Base-by-base conservation (phyloP, 2,113 vertebrate species). In the Corythornis madagascariensis region DNA sequence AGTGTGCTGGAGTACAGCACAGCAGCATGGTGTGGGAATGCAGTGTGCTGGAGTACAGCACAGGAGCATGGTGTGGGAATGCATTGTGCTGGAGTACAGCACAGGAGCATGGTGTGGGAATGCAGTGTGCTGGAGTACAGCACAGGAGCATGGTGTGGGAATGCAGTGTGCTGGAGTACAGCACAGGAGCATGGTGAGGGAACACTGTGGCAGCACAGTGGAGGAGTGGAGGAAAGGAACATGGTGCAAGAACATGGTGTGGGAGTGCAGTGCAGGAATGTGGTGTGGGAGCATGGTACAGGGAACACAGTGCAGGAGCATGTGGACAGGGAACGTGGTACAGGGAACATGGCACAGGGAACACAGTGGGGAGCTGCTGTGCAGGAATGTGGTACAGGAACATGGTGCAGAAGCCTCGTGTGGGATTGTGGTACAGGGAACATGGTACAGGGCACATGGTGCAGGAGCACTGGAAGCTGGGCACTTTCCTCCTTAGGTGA, bases 181-280 rank as follows among this genome's bases (percentile, higher is more conserved):
- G 38, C n/a, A 5, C 9, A 1, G 42, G 50, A 48, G 6, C 1
- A 4, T 6, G 26, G 16, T 29, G 61, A 20, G 40, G 63, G 63
- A 65, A 38, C 38, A 38, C 38, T 38, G 38, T 38, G 38, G 38
- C 38, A 38, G 38, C 38, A 38, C 38, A 38, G 38, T 10, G 38
- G 38, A 38, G 24, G 57, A 40, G 4, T 3, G 1, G 0, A 1
- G 38, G 31, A 5, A 7, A 1, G 42, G 50, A 48, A 5, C 1
- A 4, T 6, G 26, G 16, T n/a, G 11, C 19, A 15, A 22, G 21
- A 61, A 26, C 16, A 20, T 5, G 61, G 40, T 29, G 40, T 12
- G 11, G 42, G 38, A 45, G 19, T 21, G 16, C 11, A 8, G 33
- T 38, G 24, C 38, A 43, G 60, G 60, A 63, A 9, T 19, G 18